A percentile compares a stretch with the other conserved stretches of the same genome.
phyloP scores from a whole-genome alignment of 2,113 vertebrate species.

The Gnathonemus echidnorhynchus region DNA sequence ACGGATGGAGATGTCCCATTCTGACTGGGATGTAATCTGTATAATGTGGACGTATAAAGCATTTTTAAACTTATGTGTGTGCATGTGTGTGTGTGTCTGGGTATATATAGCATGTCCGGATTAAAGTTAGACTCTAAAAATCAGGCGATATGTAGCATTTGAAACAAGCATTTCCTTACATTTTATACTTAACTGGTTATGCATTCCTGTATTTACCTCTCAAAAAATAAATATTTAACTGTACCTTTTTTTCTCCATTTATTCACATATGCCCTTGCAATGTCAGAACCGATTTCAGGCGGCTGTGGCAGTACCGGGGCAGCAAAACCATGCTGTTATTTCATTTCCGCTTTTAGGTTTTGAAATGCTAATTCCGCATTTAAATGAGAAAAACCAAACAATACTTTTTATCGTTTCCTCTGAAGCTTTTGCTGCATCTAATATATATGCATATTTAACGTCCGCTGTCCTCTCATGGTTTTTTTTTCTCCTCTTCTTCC shows the following conservation, averaged over 20 bases:
- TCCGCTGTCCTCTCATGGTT: background rate
- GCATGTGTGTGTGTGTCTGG: no score
- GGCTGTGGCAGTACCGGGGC: background rate
- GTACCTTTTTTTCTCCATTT: background rate
- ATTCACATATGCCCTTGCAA: background rate
- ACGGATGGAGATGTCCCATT: background rate
- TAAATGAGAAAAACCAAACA: conserved; percentile 9
- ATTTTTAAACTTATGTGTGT: background rate
- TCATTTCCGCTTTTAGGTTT: background rate
- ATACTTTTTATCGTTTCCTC: conserved; percentile 15
- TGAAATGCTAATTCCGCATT: conserved; percentile 23
- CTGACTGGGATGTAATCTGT: background rate
- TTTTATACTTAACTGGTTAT: background rate
- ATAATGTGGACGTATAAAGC: background rate
- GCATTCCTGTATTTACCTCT: background rate
- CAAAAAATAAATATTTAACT: background rate
- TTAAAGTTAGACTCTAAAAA: background rate
- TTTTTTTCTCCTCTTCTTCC: background rate
- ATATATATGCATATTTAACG: conserved; percentile 18
- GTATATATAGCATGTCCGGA: background rate
- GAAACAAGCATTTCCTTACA: background rate
- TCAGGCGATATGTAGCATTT: background rate
- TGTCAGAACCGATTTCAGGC: background rate
- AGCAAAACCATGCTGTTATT: background rate
- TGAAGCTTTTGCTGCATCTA: background rate